These are phyloP conservation scores for Circaetus cinerascens DNA, from an alignment of 2,113 vertebrate species.

Conservation along the genomic window DNA sequence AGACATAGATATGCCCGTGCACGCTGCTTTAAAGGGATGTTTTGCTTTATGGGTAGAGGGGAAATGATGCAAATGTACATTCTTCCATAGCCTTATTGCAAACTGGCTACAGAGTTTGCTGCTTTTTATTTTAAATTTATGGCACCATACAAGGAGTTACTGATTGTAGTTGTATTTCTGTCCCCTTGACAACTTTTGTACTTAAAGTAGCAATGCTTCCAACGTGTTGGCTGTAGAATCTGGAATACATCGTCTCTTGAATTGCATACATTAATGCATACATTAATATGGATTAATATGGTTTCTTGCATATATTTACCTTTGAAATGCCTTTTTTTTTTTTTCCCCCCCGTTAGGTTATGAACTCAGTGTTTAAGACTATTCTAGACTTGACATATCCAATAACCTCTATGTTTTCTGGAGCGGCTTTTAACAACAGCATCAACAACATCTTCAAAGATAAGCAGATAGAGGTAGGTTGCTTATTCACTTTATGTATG, in stretches of 20 bases:
- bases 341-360: conserved; percentile 69
- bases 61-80: fast-evolving
- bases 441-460: conserved; percentile 83
- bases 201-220: not conserved
- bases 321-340: not conserved
- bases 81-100: not conserved
- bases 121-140: not conserved
- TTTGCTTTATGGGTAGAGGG: not conserved
- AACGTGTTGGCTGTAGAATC: not conserved
- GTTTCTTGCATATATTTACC: not conserved
- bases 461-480: conserved; percentile 89
- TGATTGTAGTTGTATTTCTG: not conserved
- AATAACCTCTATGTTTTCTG: conserved; percentile 93
- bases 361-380: conserved; percentile 85
- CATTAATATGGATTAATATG: not conserved
- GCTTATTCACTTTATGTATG: not conserved
- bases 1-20: not conserved
- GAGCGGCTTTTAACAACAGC: conserved; percentile 87
- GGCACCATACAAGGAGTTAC: not conserved
- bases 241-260: not conserved
- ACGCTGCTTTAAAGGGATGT: fast-evolving
- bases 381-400: conserved; percentile 91
- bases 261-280: not conserved
- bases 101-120: not conserved
- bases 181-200: not conserved